Percentiles rank a stretch among this genome's conserved stretches.
phyloP scores from a whole-genome alignment of 2,113 vertebrate species.

The Brachyistius frenatus region DNA sequence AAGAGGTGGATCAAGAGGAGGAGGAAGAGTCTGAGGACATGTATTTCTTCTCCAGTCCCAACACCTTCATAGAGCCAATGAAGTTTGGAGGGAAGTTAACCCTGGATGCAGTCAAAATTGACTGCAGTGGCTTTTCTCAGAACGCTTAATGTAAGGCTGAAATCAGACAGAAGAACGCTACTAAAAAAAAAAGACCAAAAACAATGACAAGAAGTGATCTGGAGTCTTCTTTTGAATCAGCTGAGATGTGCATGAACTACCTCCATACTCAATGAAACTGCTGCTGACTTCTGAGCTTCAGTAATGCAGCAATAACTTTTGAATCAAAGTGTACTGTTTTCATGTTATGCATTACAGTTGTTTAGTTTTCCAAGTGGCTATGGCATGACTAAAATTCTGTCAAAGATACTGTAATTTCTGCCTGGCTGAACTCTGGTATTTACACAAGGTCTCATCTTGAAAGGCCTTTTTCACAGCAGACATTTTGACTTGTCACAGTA shows the following conservation, averaged over 20 bases:
- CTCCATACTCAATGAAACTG: constrained; percentile 35
- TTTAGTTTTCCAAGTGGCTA: neutral
- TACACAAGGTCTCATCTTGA: neutral
- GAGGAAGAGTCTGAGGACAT: constrained; percentile 39
- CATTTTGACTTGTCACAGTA: neutral
- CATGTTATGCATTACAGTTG: constrained; percentile 57
- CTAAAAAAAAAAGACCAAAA: neutral
- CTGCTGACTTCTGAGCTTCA: constrained; percentile 13
- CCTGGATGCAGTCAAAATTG: constrained; percentile 81
- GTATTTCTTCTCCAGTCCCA: constrained; percentile 71
- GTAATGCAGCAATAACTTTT: constrained; percentile 2
- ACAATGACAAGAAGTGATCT: neutral
- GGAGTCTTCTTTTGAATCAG: neutral
- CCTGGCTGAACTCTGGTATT: neutral
- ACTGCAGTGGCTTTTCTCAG: constrained; percentile 77
- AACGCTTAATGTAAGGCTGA: neutral
- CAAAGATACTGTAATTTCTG: neutral
- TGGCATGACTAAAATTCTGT: neutral
- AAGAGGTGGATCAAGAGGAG: constrained; percentile 53
- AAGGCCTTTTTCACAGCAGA: neutral
- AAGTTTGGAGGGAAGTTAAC: constrained; percentile 76
- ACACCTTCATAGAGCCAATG: constrained; percentile 51
- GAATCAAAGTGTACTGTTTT: neutral
- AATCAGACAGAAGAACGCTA: constrained; percentile 1
- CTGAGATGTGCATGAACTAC: constrained; percentile 54